Conservation (phyloP, 2,888 invertebrate genomes). For the Stictocephala bisonia region DNA sequence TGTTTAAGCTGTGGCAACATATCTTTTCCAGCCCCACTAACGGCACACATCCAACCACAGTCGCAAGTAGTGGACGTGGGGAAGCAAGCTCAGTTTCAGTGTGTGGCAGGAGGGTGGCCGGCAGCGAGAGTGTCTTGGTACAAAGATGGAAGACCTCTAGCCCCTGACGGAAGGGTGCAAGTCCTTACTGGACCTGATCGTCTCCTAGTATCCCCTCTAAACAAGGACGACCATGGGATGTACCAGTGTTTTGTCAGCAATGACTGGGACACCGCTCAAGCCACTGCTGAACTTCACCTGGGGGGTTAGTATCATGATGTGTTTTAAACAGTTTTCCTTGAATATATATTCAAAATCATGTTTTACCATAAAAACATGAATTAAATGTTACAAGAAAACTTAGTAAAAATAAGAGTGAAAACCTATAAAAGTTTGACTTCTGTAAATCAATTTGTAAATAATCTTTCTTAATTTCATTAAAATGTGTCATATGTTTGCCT, state of each 20-base stretch:
- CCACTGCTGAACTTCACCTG: slow-evolving; percentile 64
- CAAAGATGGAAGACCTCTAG: slow-evolving; percentile 77
- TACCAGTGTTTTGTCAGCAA: slow-evolving; percentile 68
- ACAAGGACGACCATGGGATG: slow-evolving; percentile 67
- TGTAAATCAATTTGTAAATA: no score
- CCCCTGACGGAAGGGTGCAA: slow-evolving; percentile 70
- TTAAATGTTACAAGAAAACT: no score
- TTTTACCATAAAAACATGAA: no score
- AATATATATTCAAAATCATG: no score
- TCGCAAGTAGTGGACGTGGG: slow-evolving; percentile 85
- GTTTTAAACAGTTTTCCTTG: no score
- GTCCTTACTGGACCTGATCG: slow-evolving; percentile 66
- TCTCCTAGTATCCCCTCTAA: slow-evolving; percentile 63
- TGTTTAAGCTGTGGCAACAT: no score
- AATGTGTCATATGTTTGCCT: no score
- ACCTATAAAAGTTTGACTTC: no score
- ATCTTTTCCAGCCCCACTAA: slow-evolving; percentile 76
- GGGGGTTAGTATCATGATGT: slow-evolving; percentile 62
- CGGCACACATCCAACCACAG: slow-evolving; percentile 83
- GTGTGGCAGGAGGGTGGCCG: slow-evolving; percentile 89
- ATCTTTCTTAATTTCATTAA: no score
- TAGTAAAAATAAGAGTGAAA: no score
- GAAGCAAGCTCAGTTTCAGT: slow-evolving; percentile 86
- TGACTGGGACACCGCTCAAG: slow-evolving; percentile 65
- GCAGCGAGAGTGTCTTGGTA: slow-evolving; percentile 82